phyloP scores from a whole-genome alignment of 2,113 vertebrate genomes.

The Trochalopteron elliotii region DNA sequence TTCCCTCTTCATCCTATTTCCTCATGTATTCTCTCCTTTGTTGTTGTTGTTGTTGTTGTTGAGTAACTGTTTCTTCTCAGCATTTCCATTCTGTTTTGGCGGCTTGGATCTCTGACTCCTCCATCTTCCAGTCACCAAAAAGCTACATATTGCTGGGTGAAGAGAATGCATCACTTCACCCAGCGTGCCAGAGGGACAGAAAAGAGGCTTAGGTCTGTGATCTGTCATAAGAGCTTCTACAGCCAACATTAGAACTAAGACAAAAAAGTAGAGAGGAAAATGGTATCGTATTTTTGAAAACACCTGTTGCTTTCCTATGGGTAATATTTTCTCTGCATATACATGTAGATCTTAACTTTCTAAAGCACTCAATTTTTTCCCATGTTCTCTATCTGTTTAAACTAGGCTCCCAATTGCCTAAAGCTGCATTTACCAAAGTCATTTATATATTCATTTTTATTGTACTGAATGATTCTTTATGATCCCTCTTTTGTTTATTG shows the following conservation, averaged over 20 bases:
- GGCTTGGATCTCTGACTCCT: neutral
- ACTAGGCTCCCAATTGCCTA: neutral
- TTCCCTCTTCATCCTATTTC: neutral
- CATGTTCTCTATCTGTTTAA: neutral
- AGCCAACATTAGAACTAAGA: neutral
- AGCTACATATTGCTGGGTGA: neutral
- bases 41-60: neutral
- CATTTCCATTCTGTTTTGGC: neutral
- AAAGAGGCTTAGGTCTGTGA: neutral
- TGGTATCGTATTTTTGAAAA: accelerated
- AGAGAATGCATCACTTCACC: slow-evolving; percentile 28
- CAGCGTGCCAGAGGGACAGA: neutral
- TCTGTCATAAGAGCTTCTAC: neutral
- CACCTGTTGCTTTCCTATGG: neutral
- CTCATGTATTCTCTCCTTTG: neutral
- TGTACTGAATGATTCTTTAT: neutral
- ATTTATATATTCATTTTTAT: neutral
- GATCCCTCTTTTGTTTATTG: neutral
- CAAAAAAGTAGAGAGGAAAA: neutral
- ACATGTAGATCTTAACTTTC: neutral
- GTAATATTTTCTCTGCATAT: neutral
- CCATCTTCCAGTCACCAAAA: neutral
- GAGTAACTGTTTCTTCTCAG: neutral
- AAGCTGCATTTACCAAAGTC: neutral
- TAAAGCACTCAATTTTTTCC: neutral